Base-by-base conservation (phyloP, 64 coral and sea anemone species). In the Cladopsammia gracilis region DNA sequence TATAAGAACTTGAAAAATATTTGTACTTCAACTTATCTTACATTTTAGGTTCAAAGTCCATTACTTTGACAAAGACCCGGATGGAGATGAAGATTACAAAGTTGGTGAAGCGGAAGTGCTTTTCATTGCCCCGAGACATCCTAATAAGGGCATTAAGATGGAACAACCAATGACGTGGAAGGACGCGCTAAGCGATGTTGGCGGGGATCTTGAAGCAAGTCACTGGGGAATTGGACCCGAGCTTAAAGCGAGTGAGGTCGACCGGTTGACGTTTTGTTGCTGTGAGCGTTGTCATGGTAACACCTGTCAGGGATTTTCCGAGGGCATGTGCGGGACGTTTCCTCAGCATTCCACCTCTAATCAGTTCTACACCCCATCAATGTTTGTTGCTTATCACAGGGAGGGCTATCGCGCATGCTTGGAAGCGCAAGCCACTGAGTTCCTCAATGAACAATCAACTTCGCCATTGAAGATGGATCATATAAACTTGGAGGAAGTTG, bases 211-310 rank as follows among this genome's bases (percentile, higher is more conserved):
- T 53, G 73, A 76, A 6, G 73, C 48, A 20, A 9, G 10, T 4
- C 4, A 22, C 6, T 51, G 73, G 73, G 73, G 73, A 13, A 10
- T 19, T 76, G 73, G 73, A 47, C 73, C 73, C 6, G 73, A 76
- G 73, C 16, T 76, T 76, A 1, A 51, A 4, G 47, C 73, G 20
- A 24, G n/a, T 8, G 73, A 76, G 19, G 73, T 76, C 19, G 73
- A 76, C 48, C 47, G 73, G 3, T 19, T 76, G 73, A 76, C 73
- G 6, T 76, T 50, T 48, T 76, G 73, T 22, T 76, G 73, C 44
- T 90, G 88, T 53, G 75, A 90, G 64, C 69, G 75, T 80, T 90
- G 88, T 25, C 88, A 90, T 80, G 60, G 74, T 52, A 49, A 90
- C 61, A 11, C 71, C 45, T 73, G 71, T 26, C 42, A 47, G 71